Conservation (phyloP, 1,140 invertebrate genomes). For the Heliconius melpomene region DNA sequence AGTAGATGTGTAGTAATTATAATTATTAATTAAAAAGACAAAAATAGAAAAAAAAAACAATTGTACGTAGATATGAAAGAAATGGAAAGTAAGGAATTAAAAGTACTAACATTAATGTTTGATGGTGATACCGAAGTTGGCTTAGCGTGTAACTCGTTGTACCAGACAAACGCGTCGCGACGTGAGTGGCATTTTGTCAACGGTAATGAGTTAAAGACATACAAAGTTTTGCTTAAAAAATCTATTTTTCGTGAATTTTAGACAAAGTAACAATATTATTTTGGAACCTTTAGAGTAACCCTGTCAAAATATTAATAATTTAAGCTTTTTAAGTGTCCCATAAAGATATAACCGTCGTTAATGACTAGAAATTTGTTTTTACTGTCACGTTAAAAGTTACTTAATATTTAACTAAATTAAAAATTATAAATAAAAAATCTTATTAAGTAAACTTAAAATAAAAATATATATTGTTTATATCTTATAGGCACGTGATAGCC, state of each 20-base stretch:
- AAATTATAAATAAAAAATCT: too few relatives aligned
- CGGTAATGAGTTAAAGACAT: slow-evolving; percentile 1
- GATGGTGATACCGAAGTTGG: neutral
- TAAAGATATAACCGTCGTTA: too few relatives aligned
- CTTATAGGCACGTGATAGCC: neutral
- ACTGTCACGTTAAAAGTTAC: too few relatives aligned
- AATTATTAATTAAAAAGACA: too few relatives aligned
- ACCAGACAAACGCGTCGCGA: slow-evolving; percentile 8
- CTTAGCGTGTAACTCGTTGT: slow-evolving; percentile 13
- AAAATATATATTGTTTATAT: neutral
- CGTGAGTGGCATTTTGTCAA: slow-evolving; percentile 14
- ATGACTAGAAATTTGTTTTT: too few relatives aligned
- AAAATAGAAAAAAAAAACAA: neutral
- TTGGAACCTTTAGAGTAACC: neutral
- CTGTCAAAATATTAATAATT: neutral
- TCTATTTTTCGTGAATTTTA: neutral
- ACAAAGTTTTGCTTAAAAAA: neutral
- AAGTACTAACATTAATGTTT: neutral
- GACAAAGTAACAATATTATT: neutral
- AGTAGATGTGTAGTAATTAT: too few relatives aligned
- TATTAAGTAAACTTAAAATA: too few relatives aligned
- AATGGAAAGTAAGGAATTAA: neutral
- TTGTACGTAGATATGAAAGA: neutral
- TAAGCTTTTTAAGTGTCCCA: too few relatives aligned
- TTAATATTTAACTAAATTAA: too few relatives aligned